These are phyloP conservation scores for Ahaetulla prasina DNA, from an alignment of 2,113 vertebrate genomes.

Conservation along the genomic window DNA sequence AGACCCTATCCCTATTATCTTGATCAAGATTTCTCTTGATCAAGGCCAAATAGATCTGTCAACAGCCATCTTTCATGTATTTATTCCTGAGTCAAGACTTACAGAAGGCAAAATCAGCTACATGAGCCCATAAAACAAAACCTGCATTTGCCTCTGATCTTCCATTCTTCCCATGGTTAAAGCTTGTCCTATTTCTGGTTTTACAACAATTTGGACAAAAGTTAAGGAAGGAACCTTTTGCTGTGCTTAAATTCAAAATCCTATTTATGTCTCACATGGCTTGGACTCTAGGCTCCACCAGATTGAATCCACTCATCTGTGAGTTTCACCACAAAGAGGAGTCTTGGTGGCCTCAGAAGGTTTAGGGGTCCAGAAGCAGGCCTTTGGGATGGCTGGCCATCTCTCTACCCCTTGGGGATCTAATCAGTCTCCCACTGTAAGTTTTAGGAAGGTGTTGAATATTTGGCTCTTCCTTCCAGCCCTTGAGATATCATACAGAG, in stretches of 20 bases:
- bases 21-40: background rate
- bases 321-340: background rate
- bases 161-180: background rate
- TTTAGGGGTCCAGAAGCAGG: background rate
- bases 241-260: background rate
- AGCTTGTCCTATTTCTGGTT: background rate
- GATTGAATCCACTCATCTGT: background rate
- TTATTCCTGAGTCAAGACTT: background rate
- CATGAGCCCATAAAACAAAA: background rate
- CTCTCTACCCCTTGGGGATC: background rate
- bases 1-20: background rate
- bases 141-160: background rate
- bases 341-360: background rate
- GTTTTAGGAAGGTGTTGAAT: background rate
- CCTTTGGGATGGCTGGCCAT: background rate
- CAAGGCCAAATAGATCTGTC: background rate
- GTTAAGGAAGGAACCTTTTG: background rate
- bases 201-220: background rate
- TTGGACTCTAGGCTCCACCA: background rate
- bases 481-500: background rate
- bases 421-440: background rate
- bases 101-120: background rate
- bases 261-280: background rate
- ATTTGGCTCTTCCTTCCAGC: background rate
- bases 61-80: background rate